These are phyloP conservation scores for Acrocera orbiculus DNA, from an alignment of 2,888 invertebrate genomes.

Conservation along the genomic window DNA sequence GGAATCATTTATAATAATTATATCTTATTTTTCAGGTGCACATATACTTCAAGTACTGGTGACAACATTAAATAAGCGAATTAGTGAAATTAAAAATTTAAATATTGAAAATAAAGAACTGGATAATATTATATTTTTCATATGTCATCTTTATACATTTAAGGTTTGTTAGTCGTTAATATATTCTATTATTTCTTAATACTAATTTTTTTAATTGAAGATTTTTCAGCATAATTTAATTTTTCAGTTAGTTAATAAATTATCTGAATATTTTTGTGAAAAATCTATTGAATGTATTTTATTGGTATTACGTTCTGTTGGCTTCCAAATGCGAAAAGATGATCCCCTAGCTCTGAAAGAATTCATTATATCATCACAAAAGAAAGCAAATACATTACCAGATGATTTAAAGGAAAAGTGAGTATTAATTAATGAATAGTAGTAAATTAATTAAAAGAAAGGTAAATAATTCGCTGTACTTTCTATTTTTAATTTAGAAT, in stretches of 20 bases:
- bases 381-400: conserved; percentile 32
- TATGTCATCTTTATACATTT: conserved; percentile 75
- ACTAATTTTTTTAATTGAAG: conserved; percentile 30
- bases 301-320: conserved; percentile 56
- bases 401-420: conserved; percentile 32
- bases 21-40: conserved; percentile 41
- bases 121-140: conserved; percentile 60
- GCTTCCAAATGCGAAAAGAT: conserved; percentile 72
- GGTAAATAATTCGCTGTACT: too few relatives aligned
- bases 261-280: conserved; percentile 44
- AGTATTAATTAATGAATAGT: conserved; percentile 10
- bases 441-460: too few relatives aligned
- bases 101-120: conserved; percentile 57
- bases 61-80: conserved; percentile 44
- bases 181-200: not conserved
- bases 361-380: conserved; percentile 50
- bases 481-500: too few relatives aligned
- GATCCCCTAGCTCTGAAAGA: conserved; percentile 64
- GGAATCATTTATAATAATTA: conserved; percentile 1
- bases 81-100: conserved; percentile 28
- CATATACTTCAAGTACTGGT: conserved; percentile 64
- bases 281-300: conserved; percentile 75
- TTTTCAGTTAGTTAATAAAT: conserved; percentile 56
- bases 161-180: conserved; percentile 37
- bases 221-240: conserved; percentile 60